Evolutionary conservation across 2,797 vertebrate genomes (phyloP).

Genomic region (Ctenopoma multispine): DNA sequence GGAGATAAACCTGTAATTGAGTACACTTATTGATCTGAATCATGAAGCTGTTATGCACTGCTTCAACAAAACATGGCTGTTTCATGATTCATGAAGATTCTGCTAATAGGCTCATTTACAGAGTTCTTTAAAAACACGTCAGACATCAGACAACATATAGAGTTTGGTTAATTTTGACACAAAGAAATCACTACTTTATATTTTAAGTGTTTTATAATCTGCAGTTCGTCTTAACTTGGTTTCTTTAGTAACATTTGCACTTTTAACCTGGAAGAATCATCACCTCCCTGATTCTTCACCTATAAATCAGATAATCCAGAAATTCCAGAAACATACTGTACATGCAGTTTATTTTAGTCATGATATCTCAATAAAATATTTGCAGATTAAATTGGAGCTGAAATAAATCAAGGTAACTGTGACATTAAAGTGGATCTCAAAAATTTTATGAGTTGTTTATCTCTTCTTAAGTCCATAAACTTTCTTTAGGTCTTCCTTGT

Average conservation of each 20-base stretch:
- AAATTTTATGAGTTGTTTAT: constrained; percentile 48
- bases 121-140: constrained; percentile 16
- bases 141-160: constrained; percentile 26
- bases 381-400: background rate
- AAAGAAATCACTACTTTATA: no score
- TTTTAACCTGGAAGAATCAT: no score
- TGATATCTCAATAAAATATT: background rate
- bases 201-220: no score
- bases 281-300: no score
- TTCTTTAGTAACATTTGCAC: no score
- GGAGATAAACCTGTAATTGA: constrained; percentile 28
- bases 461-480: constrained; percentile 47
- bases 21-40: constrained; percentile 51
- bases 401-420: constrained; percentile 12
- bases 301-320: no score
- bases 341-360: background rate
- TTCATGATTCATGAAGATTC: constrained; percentile 28
- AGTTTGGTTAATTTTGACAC: background rate
- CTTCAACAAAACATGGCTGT: constrained; percentile 19
- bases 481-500: constrained; percentile 32
- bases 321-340: no score
- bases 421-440: constrained; percentile 21
- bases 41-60: constrained; percentile 26
- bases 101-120: constrained; percentile 19
- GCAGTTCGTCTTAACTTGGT: no score